These are phyloP conservation scores for Molossus molossus DNA, from an alignment of 2,797 vertebrate species.

Conservation along the genomic window DNA sequence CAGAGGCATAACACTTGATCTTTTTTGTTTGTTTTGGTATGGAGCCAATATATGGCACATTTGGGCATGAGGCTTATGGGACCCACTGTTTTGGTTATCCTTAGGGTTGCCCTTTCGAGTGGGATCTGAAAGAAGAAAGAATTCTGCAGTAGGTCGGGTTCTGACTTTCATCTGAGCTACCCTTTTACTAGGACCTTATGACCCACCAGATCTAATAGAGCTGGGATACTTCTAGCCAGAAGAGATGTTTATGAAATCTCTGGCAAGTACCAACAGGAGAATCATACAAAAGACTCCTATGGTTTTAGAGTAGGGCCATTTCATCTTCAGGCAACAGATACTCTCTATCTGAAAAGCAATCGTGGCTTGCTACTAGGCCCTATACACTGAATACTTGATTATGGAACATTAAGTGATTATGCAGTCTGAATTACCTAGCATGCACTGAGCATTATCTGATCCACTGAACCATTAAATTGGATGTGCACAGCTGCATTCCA, in stretches of 20 bases:
- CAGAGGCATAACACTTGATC: neutral
- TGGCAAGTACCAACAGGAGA: neutral
- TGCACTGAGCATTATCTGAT: conserved; percentile 65
- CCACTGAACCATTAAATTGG: conserved; percentile 55
- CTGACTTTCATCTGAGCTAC: neutral
- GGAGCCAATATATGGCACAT: neutral
- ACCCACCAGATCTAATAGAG: neutral
- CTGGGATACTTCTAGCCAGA: neutral
- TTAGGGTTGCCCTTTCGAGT: neutral
- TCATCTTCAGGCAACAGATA: conserved; percentile 24
- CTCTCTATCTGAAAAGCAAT: neutral
- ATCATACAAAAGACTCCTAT: neutral
- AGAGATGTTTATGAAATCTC: neutral
- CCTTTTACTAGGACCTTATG: neutral
- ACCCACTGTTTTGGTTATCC: neutral
- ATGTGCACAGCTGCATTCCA: conserved; percentile 49
- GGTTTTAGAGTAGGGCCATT: neutral
- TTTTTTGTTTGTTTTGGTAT: neutral
- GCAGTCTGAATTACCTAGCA: conserved; percentile 39
- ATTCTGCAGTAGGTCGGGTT: neutral
- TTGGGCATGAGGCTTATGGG: neutral
- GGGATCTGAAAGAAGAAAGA: neutral
- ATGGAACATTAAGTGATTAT: conserved; percentile 31
- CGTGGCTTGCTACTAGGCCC: neutral
- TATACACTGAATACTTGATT: neutral